Evolutionary conservation across 2,888 invertebrate species (phyloP), one percentile per base, ranked within the genome.

Genomic region (Trachelus tabidus): DNA sequence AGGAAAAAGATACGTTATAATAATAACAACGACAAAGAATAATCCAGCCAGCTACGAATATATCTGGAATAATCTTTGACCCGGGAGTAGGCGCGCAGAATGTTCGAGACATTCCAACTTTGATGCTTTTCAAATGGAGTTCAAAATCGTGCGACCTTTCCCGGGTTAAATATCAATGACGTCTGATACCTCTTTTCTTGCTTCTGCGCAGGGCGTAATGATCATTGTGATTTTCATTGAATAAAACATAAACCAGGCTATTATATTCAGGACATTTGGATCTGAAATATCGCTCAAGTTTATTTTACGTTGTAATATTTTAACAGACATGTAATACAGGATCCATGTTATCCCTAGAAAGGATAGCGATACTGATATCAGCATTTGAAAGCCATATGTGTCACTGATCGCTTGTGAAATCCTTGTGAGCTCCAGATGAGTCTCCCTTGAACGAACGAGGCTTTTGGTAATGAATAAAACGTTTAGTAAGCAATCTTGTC

Each of bases 331-430:
- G n/a, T 75, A 71, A 68, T 78, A 78, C 1, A 78, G 68, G 11
- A 76, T 56, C 34, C 75, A 75, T 6, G 76, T 78, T 33, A 76
- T 78, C 76, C 76, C 75, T 6, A 75, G 37, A 33, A 76, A 76
- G 12, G 73, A 40, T 34, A 78, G 34, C 4, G 34, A 71, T 73
- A 78, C 56, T 2, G 78, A 78, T 30, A 78, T 68, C 12, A 78
- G 15, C 31, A 68, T 73, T 68, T 73, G 78, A 15, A 78, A 4
- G n/a, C 75, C 78, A 56, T 71, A 73, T 9, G 37, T 40, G 11
- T 30, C 23, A 68, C 37, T 76, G n/a, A 78, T 56, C 31, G 11
- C 35, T 68, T 15, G 56, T 33, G 76, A n/a, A 15, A 78, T 12
- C 34, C 56, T 71, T 1, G 73, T 31, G 12, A 78, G 68, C 15